Evolutionary conservation across 2,113 vertebrate genomes (phyloP), one percentile per base, ranked within the genome.

Genomic region (Pollimyrus isidori): DNA sequence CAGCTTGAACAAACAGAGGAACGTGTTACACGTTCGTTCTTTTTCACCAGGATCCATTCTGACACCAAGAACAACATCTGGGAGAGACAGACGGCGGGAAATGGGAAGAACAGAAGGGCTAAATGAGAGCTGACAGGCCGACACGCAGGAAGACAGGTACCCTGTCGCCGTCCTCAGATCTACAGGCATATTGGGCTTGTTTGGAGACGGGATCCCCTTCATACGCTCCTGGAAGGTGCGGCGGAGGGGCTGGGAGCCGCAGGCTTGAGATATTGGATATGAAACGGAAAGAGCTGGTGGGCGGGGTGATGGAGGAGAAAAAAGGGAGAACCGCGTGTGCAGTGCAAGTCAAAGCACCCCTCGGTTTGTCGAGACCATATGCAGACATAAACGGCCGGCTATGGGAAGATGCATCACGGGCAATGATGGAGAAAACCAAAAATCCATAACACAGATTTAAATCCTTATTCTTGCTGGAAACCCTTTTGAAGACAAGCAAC

Each of bases 41-140:
- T 56, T 82, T 86, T 84, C 19, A 80, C 30, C 45, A 89, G 92
- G 91, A 92, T 95, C 90, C 90, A 89, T 93, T 93, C 91, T 94
- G 93, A 94, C 92, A 94, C 92, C 80, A 88, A 90, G 93, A 86
- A 91, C 92, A 94, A 95, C 95, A 95, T 95, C 94, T 94, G 93
- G 93, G 92, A 92, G 88, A 93, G 93, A 93, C 92, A 94, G 94
- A 95, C 92, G 93, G 94, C 90, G 93, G 92, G 89, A 92, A 90
- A 89, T 56, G 86, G 89, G 91, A 88, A 90, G 92, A 95, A 94
- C 93, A 94, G 92, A 93, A 90, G 91, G 92, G 92, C 93, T 91
- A 93, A 95, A 94, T 95, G 92, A 94, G 90, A 95, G 93, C 88
- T 92, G 94, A 94, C 95, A 92, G 85, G 80, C 92, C 91, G 90